A percentile compares a stretch with the other conserved stretches of the same genome.
Conservation (phyloP, 2,888 invertebrate species). For the Eutolmus rufibarbis region DNA sequence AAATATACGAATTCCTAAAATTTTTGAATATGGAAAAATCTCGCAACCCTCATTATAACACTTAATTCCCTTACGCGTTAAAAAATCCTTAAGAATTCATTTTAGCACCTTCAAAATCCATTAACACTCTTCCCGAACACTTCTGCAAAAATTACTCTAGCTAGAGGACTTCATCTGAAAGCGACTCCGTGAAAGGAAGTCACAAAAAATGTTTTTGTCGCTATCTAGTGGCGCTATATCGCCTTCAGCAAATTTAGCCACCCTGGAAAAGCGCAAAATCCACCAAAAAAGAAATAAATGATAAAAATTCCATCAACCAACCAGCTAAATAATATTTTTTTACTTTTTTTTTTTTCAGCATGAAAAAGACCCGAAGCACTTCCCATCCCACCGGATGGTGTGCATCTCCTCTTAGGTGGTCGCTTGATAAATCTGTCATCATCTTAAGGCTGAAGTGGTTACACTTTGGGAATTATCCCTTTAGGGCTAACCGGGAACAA, state of each 20-base stretch:
- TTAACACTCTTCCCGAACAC: not conserved
- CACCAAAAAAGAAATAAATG: not conserved
- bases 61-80: not conserved
- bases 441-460: conserved; percentile 35
- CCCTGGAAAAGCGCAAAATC: not conserved
- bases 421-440: conserved; percentile 32
- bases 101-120: not conserved
- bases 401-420: not conserved
- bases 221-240: conserved; percentile 15
- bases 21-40: not conserved
- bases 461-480: conserved; percentile 21
- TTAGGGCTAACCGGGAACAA: not conserved
- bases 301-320: not conserved
- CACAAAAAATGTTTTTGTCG: not conserved
- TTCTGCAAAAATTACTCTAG: not conserved
- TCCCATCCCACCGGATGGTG: not conserved
- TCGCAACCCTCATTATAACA: not conserved
- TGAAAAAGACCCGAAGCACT: not conserved
- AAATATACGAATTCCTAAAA: not conserved
- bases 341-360: not conserved
- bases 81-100: not conserved
- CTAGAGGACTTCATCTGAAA: not conserved
- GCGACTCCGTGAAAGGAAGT: not conserved
- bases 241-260: conserved; percentile 1
- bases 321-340: not conserved